Percentiles rank a stretch among this genome's conserved stretches.
phyloP scores from a whole-genome alignment of 2,113 vertebrate genomes.

The Rhineura floridana region DNA sequence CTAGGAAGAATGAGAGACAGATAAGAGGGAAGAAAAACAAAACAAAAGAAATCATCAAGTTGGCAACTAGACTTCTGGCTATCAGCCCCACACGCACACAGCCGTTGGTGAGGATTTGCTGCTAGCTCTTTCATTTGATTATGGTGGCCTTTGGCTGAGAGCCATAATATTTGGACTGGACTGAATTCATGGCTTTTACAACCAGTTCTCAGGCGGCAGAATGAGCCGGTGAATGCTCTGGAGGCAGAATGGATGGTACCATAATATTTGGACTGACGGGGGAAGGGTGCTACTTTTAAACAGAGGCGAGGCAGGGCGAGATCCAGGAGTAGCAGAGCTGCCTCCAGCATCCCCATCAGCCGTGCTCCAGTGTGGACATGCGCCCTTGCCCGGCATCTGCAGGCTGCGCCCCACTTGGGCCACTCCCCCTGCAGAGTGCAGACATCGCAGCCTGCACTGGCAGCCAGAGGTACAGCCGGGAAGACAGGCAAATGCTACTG shows the following conservation, averaged over 20 bases:
- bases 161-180: background rate
- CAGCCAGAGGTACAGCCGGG: too few species aligned
- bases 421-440: too few species aligned
- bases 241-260: background rate
- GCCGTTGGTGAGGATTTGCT: background rate
- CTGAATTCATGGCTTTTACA: background rate
- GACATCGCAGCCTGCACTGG: too few species aligned
- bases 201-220: background rate
- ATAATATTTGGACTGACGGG: background rate
- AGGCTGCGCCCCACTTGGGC: too few species aligned
- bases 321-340: too few species aligned
- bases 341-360: too few species aligned
- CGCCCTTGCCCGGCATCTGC: too few species aligned
- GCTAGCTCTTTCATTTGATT: background rate
- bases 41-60: background rate
- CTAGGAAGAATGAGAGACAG: slow-evolving; percentile 56
- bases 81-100: background rate
- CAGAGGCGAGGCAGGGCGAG: too few species aligned
- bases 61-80: background rate
- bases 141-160: background rate
- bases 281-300: too few species aligned
- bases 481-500: too few species aligned
- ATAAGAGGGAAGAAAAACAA: too few species aligned
- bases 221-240: background rate
- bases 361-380: too few species aligned